Conservation (phyloP, 2,113 vertebrate genomes). For the Cheilinus undulatus region DNA sequence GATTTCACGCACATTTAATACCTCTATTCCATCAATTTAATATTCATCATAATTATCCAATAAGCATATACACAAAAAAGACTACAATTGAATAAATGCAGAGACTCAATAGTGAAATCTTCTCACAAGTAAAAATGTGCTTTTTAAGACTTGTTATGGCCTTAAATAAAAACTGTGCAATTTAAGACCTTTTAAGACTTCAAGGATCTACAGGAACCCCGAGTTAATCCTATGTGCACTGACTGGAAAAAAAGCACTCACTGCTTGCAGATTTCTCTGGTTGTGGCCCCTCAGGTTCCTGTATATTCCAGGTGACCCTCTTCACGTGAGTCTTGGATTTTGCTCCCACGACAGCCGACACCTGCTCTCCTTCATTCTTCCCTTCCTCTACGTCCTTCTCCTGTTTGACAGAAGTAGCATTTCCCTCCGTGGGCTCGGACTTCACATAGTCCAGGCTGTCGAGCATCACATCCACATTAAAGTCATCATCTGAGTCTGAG, state of each 20-base stretch:
- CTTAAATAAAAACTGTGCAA: too few relatives aligned
- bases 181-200: too few relatives aligned
- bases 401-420: slow-evolving; percentile 11
- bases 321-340: slow-evolving; percentile 90
- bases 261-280: slow-evolving; percentile 83
- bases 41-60: too few relatives aligned
- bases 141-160: too few relatives aligned
- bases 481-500: slow-evolving; percentile 77
- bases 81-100: too few relatives aligned
- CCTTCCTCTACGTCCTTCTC: slow-evolving; percentile 41
- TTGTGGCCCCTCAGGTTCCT: slow-evolving; percentile 81
- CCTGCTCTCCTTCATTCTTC: slow-evolving; percentile 62
- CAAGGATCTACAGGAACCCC: too few relatives aligned
- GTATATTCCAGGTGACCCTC: slow-evolving; percentile 97
- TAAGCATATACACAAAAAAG: too few relatives aligned
- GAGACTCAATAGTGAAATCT: too few relatives aligned
- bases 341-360: slow-evolving; percentile 44
- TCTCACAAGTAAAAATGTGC: too few relatives aligned
- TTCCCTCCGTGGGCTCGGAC: slow-evolving; percentile 49
- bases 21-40: too few relatives aligned
- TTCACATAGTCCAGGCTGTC: slow-evolving; percentile 77
- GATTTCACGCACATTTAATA: too few relatives aligned
- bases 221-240: not conserved
- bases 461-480: slow-evolving; percentile 79
- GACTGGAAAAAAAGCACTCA: slow-evolving; percentile 74